Evolutionary conservation across 2,797 vertebrate species (phyloP).

Genomic region (Tapirus indicus): DNA sequence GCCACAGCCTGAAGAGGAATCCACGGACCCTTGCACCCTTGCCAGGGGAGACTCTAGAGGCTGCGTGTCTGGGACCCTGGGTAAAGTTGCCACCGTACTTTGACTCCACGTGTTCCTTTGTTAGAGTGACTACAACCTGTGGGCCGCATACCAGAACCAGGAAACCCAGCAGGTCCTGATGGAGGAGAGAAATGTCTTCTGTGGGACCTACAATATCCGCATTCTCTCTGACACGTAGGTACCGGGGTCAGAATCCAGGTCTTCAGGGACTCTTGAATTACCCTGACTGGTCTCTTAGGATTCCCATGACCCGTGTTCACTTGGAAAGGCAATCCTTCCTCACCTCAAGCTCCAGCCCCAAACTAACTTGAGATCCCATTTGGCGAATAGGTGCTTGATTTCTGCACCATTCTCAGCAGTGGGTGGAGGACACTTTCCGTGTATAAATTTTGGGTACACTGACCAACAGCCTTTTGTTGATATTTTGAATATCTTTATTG

Average conservation of each 20-base stretch:
- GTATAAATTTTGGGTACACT: not conserved
- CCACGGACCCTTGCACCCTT: not conserved
- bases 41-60: not conserved
- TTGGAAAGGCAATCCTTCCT: not conserved
- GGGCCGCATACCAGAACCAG: constrained; percentile 87
- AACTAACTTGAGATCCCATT: not conserved
- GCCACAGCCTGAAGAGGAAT: not conserved
- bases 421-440: not conserved
- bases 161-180: constrained; percentile 88
- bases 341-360: not conserved
- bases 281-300: not conserved
- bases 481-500: not conserved
- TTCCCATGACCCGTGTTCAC: not conserved
- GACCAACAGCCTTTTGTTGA: not conserved
- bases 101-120: not conserved
- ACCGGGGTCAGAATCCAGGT: not conserved
- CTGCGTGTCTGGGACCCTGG: not conserved
- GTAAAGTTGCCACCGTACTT: not conserved
- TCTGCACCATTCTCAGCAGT: not conserved
- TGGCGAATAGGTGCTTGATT: not conserved
- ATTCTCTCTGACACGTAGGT: constrained; percentile 89
- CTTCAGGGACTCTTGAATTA: not conserved
- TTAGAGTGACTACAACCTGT: constrained; percentile 78
- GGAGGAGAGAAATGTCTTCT: constrained; percentile 96
- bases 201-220: constrained; percentile 90